Base-by-base conservation (phyloP, 2,113 vertebrate genomes). In the Cottus gobio region DNA sequence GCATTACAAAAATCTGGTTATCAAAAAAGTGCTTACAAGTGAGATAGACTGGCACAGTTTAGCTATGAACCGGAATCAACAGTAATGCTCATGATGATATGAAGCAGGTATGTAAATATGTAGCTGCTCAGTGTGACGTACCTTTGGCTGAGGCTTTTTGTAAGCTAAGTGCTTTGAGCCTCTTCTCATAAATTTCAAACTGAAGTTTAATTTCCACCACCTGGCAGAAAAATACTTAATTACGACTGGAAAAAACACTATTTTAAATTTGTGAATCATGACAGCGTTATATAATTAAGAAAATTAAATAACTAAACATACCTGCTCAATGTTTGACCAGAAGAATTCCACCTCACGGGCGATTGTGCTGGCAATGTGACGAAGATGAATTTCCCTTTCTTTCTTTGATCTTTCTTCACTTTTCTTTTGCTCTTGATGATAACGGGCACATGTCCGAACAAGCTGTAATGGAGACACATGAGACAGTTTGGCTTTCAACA, bases 241-340 rank as follows among this genome's bases (percentile, higher is more conserved):
- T 83, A 22, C 44, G 5, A 75, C 1, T 13, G 2, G 10, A 8
- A 34, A 24, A 68, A 56, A 67, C 42, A 71, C 0, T 42, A 1
- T 13, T 15, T 24, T 12, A 12, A 12, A 62, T 73, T 86, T 86
- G 3, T 24, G 57, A 64, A 24, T 65, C 1, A 71, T 48, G 2
- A 50, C 4, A 22, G 2, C 10, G 6, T 24, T 46, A 71, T 1
- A 42, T 8, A 22, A 69, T 5, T 52, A 39, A 12, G 3, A 70
- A 63, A 20, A 57, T 30, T 2, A 18, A 64, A 64, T 28, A 24
- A 34, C 36, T 16, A 52, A 28, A 83, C 70, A 79, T 31, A 97
- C 97, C 96, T 98, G 96, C 56, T 98, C 96, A 72, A 98, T 97
- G 90, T 97, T 98, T 44, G 95, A 95, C 97, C 97, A 98, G 90